A percentile compares a stretch with the other conserved stretches of the same genome.
phyloP scores from a whole-genome alignment of 1,140 invertebrate species.

The Hydropsyche tenuis region DNA sequence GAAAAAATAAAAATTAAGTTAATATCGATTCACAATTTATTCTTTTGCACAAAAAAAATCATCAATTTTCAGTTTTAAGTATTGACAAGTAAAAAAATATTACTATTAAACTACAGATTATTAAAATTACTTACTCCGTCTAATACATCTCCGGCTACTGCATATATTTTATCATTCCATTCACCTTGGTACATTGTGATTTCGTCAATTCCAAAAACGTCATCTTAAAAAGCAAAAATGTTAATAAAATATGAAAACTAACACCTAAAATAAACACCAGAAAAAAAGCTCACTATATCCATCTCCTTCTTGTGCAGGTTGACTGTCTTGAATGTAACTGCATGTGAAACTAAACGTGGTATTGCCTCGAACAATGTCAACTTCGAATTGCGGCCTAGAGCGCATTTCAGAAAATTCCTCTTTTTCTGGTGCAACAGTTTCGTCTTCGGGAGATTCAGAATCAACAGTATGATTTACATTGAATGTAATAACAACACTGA shows the following conservation, averaged over 20 bases:
- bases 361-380: slow-evolving; percentile 78
- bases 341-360: slow-evolving; percentile 83
- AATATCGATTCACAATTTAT: too few relatives aligned
- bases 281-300: slow-evolving; percentile 69
- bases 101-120: slow-evolving; percentile 12
- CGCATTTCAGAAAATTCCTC: slow-evolving; percentile 80
- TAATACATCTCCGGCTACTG: slow-evolving; percentile 86
- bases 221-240: slow-evolving; percentile 63
- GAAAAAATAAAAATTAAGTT: slow-evolving; percentile 55
- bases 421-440: slow-evolving; percentile 71
- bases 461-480: slow-evolving; percentile 93
- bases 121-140: slow-evolving; percentile 75
- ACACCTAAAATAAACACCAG: not conserved
- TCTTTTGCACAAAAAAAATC: too few relatives aligned
- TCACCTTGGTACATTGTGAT: slow-evolving; percentile 83
- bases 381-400: slow-evolving; percentile 85
- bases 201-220: slow-evolving; percentile 89
- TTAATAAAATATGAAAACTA: not conserved
- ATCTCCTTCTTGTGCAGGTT: slow-evolving; percentile 70
- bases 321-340: slow-evolving; percentile 72
- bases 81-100: slow-evolving; percentile 34
- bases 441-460: slow-evolving; percentile 66
- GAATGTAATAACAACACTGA: slow-evolving; percentile 77
- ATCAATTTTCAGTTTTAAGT: too few relatives aligned
- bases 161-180: slow-evolving; percentile 82